Base-by-base conservation (phyloP, 2,113 vertebrate species). In the Excalfactoria chinensis region DNA sequence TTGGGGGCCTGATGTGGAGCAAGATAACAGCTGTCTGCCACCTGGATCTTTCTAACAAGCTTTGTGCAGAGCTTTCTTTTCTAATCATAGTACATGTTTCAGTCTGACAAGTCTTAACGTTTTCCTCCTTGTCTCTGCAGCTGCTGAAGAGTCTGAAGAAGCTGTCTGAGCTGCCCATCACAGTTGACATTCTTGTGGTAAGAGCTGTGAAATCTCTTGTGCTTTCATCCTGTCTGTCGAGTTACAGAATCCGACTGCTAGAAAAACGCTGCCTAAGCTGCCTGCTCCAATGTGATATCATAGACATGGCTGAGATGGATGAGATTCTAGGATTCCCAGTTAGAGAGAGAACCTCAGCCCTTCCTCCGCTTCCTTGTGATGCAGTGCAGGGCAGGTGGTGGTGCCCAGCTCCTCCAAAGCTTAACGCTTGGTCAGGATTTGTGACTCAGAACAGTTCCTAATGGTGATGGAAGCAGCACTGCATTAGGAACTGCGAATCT, bases 151-250 rank as follows among this genome's bases (percentile, higher is more conserved):
- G 98, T 73, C 98, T 99, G 83, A 99, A 98, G 97, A 98, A 98
- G 90, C 98, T 99, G 89, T 98, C 98, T 32, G 98, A 98, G 40
- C 96, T 99, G 91, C 99, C 99, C 40, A 99, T 99, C 97, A 99
- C 99, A 4, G 98, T 99, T 95, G 98, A 99, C 69, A 99, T 99
- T 78, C 98, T 99, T 53, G 98, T 98, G 98, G 99, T 99, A 98
- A 99, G 98, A 95, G 90, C 74, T 88, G 63, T 86, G 67, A 88
- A 90, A 46, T 81, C 79, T 95, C 43, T 91, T 48, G 8, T 59
- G 3, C 60, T 91, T 84, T 7, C 84, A 2, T 37, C 0, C 0
- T 53, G 89, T 48, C 84, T 84, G 35, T 55, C 6, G 8, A 41
- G 76, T 30, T 32, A 0, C 58, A 6, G 79, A 53, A 8, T 59